These are phyloP conservation scores for Polydrusus tereticollis DNA, from an alignment of 2,888 invertebrate genomes.

Conservation along the genomic window DNA sequence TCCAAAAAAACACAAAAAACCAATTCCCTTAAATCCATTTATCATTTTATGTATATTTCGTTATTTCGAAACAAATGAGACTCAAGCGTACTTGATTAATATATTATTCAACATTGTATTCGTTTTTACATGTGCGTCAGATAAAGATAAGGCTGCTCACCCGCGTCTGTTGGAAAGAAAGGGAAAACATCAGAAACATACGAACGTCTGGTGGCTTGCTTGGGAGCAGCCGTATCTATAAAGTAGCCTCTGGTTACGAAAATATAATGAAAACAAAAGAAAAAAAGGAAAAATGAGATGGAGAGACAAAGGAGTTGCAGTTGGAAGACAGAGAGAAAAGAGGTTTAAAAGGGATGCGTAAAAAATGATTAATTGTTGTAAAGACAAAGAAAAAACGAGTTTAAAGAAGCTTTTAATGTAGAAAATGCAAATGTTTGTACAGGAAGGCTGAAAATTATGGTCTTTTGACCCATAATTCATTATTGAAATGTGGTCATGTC, in stretches of 20 bases:
- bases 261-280: constrained; percentile 37
- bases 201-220: constrained; percentile 25
- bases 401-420: background rate
- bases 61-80: constrained; percentile 47
- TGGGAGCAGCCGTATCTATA: constrained; percentile 27
- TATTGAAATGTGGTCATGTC: no score
- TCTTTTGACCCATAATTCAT: background rate
- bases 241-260: constrained; percentile 46
- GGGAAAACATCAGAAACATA: constrained; percentile 20
- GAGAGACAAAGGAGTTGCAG: constrained; percentile 45
- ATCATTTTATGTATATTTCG: constrained; percentile 46
- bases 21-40: constrained; percentile 44
- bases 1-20: constrained; percentile 34
- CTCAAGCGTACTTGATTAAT: constrained; percentile 42
- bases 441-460: background rate
- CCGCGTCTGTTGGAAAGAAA: background rate
- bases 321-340: constrained; percentile 49
- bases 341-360: constrained; percentile 37
- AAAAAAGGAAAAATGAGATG: constrained; percentile 52
- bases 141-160: background rate
- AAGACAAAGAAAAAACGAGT: constrained; percentile 21
- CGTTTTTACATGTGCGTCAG: constrained; percentile 17
- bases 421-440: constrained; percentile 8
- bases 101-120: constrained; percentile 31
- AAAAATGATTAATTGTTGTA: constrained; percentile 33